These are phyloP conservation scores for Drosophila vallismaia DNA, from an alignment of 2,888 invertebrate genomes.

Conservation along the genomic window DNA sequence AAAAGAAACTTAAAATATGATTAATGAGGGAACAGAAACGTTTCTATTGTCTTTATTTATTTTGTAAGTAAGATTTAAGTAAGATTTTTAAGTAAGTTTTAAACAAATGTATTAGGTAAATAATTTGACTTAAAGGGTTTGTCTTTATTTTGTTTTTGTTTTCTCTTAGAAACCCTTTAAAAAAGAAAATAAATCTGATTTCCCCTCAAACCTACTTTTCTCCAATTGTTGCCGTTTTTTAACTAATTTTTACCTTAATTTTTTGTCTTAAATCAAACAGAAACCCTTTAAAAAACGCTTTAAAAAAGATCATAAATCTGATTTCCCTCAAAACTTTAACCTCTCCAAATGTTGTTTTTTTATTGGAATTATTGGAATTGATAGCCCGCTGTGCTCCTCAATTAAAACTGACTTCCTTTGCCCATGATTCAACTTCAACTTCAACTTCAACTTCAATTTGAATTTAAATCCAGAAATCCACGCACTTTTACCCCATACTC, in stretches of 20 bases:
- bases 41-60: not conserved
- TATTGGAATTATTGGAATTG: too few relatives aligned
- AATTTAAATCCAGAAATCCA: slow-evolving; percentile 4
- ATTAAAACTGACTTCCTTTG: not conserved
- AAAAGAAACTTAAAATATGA: not conserved
- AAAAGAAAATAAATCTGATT: too few relatives aligned
- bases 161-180: too few relatives aligned
- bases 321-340: not conserved
- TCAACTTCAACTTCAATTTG: slow-evolving; percentile 7
- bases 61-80: too few relatives aligned
- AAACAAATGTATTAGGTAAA: not conserved
- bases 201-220: not conserved
- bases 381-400: slow-evolving; percentile 14
- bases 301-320: too few relatives aligned
- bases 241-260: too few relatives aligned
- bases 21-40: not conserved
- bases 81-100: too few relatives aligned
- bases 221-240: too few relatives aligned
- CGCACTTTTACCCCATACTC: slow-evolving; percentile 12
- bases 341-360: not conserved
- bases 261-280: too few relatives aligned
- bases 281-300: too few relatives aligned
- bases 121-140: too few relatives aligned
- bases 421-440: not conserved
- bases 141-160: too few relatives aligned